Conservation (phyloP, 1,140 invertebrate genomes). For the Geopemphigus sp. region DNA sequence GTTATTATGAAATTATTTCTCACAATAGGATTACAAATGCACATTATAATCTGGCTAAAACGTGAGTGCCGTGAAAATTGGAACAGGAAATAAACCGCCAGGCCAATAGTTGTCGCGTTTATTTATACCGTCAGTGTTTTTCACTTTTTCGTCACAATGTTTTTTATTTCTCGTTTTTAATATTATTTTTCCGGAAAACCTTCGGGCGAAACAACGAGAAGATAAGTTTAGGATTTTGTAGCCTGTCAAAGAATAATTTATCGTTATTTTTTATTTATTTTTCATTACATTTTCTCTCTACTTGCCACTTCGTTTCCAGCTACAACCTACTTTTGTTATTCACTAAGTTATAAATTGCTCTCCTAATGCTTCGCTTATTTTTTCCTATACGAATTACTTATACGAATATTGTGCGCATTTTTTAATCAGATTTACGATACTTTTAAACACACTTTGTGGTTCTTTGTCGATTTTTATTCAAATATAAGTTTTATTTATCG, state of each 20-base stretch:
- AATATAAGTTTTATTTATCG: too few species aligned
- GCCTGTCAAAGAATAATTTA: conserved; percentile 47
- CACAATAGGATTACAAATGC: conserved; percentile 9
- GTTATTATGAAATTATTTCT: conserved; percentile 1
- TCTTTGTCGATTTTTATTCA: background rate
- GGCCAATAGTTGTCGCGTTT: background rate
- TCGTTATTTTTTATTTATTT: conserved; percentile 34
- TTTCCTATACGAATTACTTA: background rate
- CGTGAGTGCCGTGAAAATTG: background rate
- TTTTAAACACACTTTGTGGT: background rate
- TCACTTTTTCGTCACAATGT: conserved; percentile 35
- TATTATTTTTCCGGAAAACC: conserved; percentile 30
- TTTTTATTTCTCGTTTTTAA: background rate
- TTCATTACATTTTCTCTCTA: conserved; percentile 23
- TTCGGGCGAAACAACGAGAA: conserved; percentile 30
- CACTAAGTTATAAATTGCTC: conserved; percentile 30
- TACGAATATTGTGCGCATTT: background rate
- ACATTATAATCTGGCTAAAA: conserved; percentile 1
- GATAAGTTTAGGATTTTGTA: conserved; percentile 42
- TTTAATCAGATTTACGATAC: background rate
- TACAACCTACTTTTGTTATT: conserved; percentile 35
- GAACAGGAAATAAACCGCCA: background rate
- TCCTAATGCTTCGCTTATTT: background rate
- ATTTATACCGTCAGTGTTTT: background rate
- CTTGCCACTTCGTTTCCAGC: conserved; percentile 30